A percentile compares a stretch with the other conserved stretches of the same genome.
Conservation (phyloP, 2,797 vertebrate species). For the Danio kyathit region DNA sequence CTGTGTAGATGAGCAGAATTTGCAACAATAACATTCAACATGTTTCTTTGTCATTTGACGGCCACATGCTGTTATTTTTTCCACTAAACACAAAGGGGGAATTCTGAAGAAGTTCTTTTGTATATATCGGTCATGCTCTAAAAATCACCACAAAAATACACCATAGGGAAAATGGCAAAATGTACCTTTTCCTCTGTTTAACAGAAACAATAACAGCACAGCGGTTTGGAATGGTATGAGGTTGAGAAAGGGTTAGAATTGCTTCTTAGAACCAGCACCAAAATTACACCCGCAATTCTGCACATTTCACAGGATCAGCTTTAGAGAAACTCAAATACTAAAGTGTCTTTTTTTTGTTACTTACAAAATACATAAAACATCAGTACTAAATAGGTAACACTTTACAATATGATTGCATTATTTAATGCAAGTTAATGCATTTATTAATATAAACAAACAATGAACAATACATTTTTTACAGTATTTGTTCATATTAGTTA, state of each 20-base stretch:
- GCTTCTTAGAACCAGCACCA: neutral
- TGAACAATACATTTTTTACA: too few species aligned
- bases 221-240: neutral
- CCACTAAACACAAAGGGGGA: conserved; percentile 11
- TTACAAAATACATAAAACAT: too few species aligned
- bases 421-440: too few species aligned
- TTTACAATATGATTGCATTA: too few species aligned
- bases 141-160: neutral
- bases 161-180: neutral
- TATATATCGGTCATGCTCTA: neutral
- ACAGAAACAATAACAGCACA: neutral
- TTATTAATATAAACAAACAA: too few species aligned
- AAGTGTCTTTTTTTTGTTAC: too few species aligned
- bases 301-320: too few species aligned
- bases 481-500: too few species aligned
- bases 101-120: conserved; percentile 28
- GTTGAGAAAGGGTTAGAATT: neutral
- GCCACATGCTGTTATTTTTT: conserved; percentile 20
- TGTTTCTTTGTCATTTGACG: neutral
- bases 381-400: too few species aligned
- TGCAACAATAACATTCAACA: neutral
- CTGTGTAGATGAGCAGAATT: neutral
- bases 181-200: neutral
- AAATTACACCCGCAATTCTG: neutral
- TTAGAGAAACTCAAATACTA: too few species aligned